phyloP scores from a whole-genome alignment of 2,888 invertebrate species.

The Pollenia labialis region DNA sequence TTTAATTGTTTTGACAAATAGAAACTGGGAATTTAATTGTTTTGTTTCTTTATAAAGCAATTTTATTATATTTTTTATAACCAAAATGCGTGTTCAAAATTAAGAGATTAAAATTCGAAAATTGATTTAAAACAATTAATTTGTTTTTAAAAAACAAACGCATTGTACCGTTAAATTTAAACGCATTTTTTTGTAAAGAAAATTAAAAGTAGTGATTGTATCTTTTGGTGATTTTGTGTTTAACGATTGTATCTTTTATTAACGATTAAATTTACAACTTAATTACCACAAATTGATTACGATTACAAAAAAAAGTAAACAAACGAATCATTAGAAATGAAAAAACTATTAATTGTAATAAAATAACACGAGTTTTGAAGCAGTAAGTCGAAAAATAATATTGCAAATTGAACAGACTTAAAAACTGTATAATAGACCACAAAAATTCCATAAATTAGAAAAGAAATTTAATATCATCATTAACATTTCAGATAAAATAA shows the following conservation, averaged over 20 bases:
- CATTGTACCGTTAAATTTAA: constrained; percentile 18
- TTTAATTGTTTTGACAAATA: constrained; percentile 6
- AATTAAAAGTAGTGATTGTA: neutral
- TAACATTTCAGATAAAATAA: constrained; percentile 24
- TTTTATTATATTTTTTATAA: neutral
- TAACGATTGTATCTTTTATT: neutral
- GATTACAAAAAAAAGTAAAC: neutral
- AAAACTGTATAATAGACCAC: constrained; percentile 17
- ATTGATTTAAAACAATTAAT: neutral
- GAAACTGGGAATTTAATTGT: constrained; percentile 13
- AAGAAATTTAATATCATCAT: constrained; percentile 46
- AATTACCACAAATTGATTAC: constrained; percentile 50
- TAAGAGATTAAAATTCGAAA: constrained; percentile 18
- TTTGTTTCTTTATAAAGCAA: neutral
- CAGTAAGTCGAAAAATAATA: neutral
- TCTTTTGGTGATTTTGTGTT: neutral
- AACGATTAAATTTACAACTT: constrained; percentile 32
- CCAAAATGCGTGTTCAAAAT: constrained; percentile 5
- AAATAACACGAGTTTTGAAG: no score
- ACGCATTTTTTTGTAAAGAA: neutral
- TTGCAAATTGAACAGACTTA: neutral
- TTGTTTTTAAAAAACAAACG: constrained; percentile 5
- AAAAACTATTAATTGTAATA: neutral
- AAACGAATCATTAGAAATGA: neutral
- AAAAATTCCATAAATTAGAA: constrained; percentile 21